Evolutionary conservation across 2,797 vertebrate species (phyloP), one percentile per base, ranked within the genome.

Genomic region (Myotis findleyi): DNA sequence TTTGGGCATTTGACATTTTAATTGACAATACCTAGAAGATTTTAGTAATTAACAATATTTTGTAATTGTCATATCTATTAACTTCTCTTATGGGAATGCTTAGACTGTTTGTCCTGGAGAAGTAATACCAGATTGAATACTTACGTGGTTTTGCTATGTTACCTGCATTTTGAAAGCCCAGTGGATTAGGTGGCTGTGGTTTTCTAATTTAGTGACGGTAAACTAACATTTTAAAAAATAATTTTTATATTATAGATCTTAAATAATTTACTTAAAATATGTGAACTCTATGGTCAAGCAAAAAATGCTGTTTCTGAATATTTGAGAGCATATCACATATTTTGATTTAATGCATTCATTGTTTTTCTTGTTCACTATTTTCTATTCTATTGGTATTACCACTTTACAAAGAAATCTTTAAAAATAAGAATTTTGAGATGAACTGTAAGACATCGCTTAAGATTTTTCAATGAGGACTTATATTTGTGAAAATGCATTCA

Each of bases 101-200:
- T 96, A 33, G 30, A 5, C 77, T 83, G 7, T 93, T 95, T 83
- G 57, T 88, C 53, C 47, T 33, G 71, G 33, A 87, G 93, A 93
- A 94, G 47, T 86, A 18, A 91, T 87, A 30, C n/a, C 47, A 83
- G 23, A 38, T 3, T 93, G 89, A 97, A 96, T 64, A 69, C 95
- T 81, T 94, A 57, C 18, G 30, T 96, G 85, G 95, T 93, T 87
- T 93, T 27, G 57, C 77, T 75, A 1, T 33, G 69, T 68, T 68
- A n/a, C 17, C 68, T 89, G 30, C n/a, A 23, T 80, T 88, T 96
- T 94, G 53, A 95, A 73, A 97, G 96, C 69, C 80, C 95, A 51
- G 36, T 96, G 38, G 98, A 96, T 96, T 97, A 97, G 93, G 91
- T 97, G 88, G 86, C 87, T 94, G n/a, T 77, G 84, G 0, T 49